Base-by-base conservation (phyloP, 2,888 invertebrate genomes). In the Hydroisotoma schaefferi region DNA sequence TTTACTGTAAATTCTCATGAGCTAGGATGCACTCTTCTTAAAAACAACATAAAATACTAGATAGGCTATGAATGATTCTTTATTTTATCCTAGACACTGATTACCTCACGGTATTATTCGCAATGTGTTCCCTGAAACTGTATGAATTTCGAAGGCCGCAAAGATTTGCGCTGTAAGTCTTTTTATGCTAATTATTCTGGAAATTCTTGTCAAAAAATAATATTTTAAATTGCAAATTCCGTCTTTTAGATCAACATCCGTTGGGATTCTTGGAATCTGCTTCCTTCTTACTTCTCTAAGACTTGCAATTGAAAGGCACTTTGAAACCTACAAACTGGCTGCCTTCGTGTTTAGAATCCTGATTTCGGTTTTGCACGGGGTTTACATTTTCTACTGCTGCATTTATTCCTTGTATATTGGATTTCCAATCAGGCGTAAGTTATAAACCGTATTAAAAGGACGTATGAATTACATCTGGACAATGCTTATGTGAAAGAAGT, bases 321-420 rank as follows among this genome's bases (percentile, higher is more conserved):
- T 38, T 8, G 2, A n/a, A 10, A 43, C 22, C 6, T 25, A 2
- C 6, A 27, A 40, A 10, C 40, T 40, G 2, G 18, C 22, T 2
- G 22, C 43, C 40, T 53, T 33, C 22, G 38, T 28, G 43, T 53
- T 53, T 18, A 2, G 26, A 15, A 23, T 53, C 5, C 4, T 40
- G 2, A 15, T 40, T 20, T 38, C 53, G 4, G 38, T 25, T 4
- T 23, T 53, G 3, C 53, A 53, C 25, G 53, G 53, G 18, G 20
- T 53, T 2, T 25, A 25, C 20, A 15, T 38, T 37, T 53, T 53
- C 25, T 53, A 53, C 20, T 38, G 27, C 5, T 10, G 25, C 2
- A 27, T 53, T 26, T 53, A 53, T 18, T 10, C 43, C 2, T 23
- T 53, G 5, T 53, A 53, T 43, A 25, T 23, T 25, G 53, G 53